Evolutionary conservation across 2,888 invertebrate genomes (phyloP).

Genomic region (Ceramica pisi): DNA sequence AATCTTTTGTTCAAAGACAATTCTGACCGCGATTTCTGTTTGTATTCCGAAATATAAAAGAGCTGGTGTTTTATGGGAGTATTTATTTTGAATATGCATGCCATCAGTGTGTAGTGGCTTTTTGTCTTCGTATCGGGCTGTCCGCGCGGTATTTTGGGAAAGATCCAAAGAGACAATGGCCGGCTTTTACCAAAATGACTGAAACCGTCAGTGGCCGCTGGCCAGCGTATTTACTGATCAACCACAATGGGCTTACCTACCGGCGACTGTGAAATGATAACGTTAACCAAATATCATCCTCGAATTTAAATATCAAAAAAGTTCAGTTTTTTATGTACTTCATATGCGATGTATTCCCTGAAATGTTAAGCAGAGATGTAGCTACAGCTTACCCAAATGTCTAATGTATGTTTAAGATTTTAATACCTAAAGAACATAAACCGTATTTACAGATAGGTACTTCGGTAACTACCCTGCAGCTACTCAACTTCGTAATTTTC

Average conservation of each 20-base stretch:
- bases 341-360: too few species aligned
- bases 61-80: conserved; percentile 64
- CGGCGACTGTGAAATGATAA: not conserved
- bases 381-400: too few species aligned
- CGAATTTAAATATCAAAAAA: not conserved
- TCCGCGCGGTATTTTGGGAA: conserved; percentile 77
- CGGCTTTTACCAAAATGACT: conserved; percentile 84
- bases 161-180: conserved; percentile 82
- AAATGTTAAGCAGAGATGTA: too few species aligned
- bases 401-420: not conserved
- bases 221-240: conserved; percentile 18
- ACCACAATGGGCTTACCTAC: not conserved
- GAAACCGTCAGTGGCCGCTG: conserved; percentile 58
- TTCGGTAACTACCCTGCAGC: too few species aligned
- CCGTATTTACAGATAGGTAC: not conserved
- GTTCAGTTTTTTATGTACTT: too few species aligned
- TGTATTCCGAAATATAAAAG: conserved; percentile 55
- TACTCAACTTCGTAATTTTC: conserved; percentile 31
- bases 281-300: too few species aligned
- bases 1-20: conserved; percentile 54
- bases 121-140: conserved; percentile 79
- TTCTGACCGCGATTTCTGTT: conserved; percentile 33
- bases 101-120: conserved; percentile 77
- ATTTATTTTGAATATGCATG: conserved; percentile 72
- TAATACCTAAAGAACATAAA: not conserved